Percentiles rank a stretch among this genome's conserved stretches.
Conservation (phyloP, 2,113 vertebrate species). For the Gavia stellata region DNA sequence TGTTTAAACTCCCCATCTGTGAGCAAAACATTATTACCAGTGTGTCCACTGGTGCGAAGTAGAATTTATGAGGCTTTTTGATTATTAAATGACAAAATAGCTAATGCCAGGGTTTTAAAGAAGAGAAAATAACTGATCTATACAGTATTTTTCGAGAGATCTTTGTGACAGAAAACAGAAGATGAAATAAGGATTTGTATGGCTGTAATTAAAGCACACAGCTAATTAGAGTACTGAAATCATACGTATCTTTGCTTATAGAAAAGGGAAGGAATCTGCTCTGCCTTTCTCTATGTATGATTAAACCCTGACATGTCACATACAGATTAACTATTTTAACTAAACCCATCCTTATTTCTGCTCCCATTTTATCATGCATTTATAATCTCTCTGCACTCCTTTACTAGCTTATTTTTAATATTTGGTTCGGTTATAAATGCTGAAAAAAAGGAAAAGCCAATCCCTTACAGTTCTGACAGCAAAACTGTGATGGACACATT, state of each 20-base stretch:
- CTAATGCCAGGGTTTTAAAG: neutral
- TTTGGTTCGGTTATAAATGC: neutral
- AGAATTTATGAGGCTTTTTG: neutral
- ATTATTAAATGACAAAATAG: neutral
- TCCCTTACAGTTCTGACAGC: neutral
- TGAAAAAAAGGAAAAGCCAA: neutral
- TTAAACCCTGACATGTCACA: neutral
- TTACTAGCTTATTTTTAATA: neutral
- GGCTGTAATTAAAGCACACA: neutral
- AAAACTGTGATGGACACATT: neutral
- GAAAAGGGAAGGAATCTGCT: neutral
- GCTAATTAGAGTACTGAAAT: slow-evolving; percentile 19
- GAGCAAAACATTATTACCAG: neutral
- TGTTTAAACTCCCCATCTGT: neutral
- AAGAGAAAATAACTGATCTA: neutral
- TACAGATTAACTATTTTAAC: neutral
- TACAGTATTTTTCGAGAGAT: neutral
- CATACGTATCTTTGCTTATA: neutral
- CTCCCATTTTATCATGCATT: neutral
- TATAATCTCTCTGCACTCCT: neutral
- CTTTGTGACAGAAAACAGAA: neutral
- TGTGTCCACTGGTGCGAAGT: neutral
- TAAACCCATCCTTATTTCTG: neutral
- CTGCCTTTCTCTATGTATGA: neutral
- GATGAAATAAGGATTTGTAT: neutral